Evolutionary conservation across 2,888 invertebrate genomes (phyloP).

Genomic region (Drosophila prolongata): DNA sequence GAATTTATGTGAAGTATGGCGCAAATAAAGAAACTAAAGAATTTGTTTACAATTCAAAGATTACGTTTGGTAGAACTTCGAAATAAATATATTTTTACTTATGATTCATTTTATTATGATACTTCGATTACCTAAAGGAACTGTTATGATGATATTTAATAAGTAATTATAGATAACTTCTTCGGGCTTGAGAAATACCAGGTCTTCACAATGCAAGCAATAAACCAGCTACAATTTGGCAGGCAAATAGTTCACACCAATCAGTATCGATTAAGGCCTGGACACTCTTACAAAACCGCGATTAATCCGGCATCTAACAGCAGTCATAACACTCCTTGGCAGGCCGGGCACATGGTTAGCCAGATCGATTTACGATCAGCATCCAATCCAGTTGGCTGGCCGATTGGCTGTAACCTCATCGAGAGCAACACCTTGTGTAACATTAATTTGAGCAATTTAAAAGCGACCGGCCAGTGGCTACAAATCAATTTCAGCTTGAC

Average conservation of each 20-base stretch:
- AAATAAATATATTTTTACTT: no score
- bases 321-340: conserved; percentile 41
- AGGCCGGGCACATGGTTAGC: conserved; percentile 19
- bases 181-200: neutral
- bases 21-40: no score
- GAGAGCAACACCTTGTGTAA: conserved; percentile 65
- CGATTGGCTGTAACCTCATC: conserved; percentile 35
- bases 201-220: neutral
- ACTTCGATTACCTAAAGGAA: no score
- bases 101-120: no score
- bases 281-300: conserved; percentile 44
- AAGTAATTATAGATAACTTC: no score
- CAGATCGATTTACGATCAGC: conserved; percentile 64
- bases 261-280: conserved; percentile 28
- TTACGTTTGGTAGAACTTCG: no score
- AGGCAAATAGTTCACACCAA: conserved; percentile 23
- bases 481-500: conserved; percentile 82
- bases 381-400: conserved; percentile 5
- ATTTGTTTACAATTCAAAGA: no score
- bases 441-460: conserved; percentile 61
- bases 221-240: conserved; percentile 1
- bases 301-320: conserved; percentile 48
- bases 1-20: no score
- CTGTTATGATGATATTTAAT: no score
- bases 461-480: conserved; percentile 54